Evolutionary conservation across 2,797 vertebrate genomes (phyloP).

Genomic region (Mus spretus): DNA sequence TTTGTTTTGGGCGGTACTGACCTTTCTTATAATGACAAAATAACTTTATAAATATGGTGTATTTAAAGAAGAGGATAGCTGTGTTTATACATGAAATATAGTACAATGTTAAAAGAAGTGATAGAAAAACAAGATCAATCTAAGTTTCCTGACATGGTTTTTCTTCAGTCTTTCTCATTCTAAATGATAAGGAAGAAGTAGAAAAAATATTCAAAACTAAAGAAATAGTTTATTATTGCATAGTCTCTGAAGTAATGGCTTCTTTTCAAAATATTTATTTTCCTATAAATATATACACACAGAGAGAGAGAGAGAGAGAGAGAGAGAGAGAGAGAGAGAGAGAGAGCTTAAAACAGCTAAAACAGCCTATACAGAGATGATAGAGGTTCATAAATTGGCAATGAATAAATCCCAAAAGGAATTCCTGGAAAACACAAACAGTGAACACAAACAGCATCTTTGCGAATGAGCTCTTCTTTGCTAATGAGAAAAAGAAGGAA

Average conservation of each 20-base stretch:
- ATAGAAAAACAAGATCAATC: background rate
- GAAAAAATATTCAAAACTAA: background rate
- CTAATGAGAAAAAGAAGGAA: background rate
- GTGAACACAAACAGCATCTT: background rate
- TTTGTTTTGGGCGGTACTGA: constrained; percentile 7
- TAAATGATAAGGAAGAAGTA: background rate
- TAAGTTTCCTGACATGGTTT: background rate
- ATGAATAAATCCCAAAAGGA: too few relatives aligned
- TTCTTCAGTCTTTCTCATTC: background rate
- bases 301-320: too few relatives aligned
- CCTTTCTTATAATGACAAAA: constrained; percentile 47
- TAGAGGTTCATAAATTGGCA: too few relatives aligned
- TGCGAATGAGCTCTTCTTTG: background rate
- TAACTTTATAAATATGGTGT: background rate
- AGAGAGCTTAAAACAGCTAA: too few relatives aligned
- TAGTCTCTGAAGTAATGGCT: background rate
- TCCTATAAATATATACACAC: background rate
- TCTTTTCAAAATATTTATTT: background rate
- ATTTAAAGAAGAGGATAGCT: background rate
- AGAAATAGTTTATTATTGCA: background rate
- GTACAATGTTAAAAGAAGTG: background rate
- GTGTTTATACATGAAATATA: background rate
- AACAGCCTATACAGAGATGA: too few relatives aligned
- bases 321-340: too few relatives aligned
- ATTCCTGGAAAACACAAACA: too few relatives aligned